These are phyloP conservation scores for Apotomis betuletana DNA, from an alignment of 2,888 invertebrate species.

Conservation along the genomic window DNA sequence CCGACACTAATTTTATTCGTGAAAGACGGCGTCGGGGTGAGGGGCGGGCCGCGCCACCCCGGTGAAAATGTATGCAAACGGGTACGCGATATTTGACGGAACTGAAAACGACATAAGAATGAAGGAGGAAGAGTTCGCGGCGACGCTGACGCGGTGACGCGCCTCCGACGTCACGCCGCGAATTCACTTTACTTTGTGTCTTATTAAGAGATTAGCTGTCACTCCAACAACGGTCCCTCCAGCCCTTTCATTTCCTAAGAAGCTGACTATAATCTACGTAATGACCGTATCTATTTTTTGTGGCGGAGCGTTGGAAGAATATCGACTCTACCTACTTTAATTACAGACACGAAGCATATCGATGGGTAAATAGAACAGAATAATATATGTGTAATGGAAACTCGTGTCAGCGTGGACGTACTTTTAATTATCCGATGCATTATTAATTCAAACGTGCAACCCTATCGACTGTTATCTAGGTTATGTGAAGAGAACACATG, in stretches of 20 bases:
- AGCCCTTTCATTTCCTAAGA: constrained; percentile 60
- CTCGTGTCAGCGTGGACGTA: constrained; percentile 16
- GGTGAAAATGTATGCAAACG: constrained; percentile 82
- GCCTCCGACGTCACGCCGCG: constrained; percentile 56
- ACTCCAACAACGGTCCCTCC: constrained; percentile 54
- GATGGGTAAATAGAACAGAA: too few relatives aligned
- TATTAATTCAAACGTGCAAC: constrained; percentile 65
- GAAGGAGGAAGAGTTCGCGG: constrained; percentile 59
- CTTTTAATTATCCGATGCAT: constrained; percentile 51
- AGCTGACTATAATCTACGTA: constrained; percentile 37
- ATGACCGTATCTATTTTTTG: constrained; percentile 18
- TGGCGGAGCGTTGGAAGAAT: background rate
- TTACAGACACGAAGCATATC: background rate
- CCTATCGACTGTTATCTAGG: constrained; percentile 71
- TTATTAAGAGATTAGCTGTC: constrained; percentile 72
- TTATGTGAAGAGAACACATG: constrained; percentile 78
- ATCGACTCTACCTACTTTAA: constrained; percentile 1
- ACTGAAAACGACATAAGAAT: constrained; percentile 83
- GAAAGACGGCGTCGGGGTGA: constrained; percentile 74
- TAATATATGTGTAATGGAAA: background rate
- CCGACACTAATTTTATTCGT: constrained; percentile 83
- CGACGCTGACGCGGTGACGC: constrained; percentile 42
- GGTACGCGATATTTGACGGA: constrained; percentile 79
- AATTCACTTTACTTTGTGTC: constrained; percentile 74
- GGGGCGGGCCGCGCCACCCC: constrained; percentile 48